Evolutionary conservation across 1,140 invertebrate genomes (phyloP).

Genomic region (Sitobion miscanthi): DNA sequence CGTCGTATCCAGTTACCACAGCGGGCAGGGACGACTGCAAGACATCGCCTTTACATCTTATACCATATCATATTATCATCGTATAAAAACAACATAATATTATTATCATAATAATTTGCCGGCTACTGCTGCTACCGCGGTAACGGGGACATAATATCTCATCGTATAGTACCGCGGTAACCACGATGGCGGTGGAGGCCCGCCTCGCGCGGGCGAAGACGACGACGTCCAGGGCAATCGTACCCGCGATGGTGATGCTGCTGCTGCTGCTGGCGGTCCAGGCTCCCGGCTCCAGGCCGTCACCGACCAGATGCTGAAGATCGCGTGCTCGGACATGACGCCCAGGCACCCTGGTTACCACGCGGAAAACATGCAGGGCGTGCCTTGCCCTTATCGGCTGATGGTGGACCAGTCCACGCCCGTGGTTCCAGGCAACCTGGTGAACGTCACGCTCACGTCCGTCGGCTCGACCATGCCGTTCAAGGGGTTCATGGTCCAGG

Average conservation of each 20-base stretch:
- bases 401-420: neutral
- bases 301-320: neutral
- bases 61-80: too few species aligned
- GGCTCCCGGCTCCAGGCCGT: neutral
- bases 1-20: too few species aligned
- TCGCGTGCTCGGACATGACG: slow-evolving; percentile 45
- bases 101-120: neutral
- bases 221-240: neutral
- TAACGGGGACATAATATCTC: neutral
- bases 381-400: neutral
- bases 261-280: neutral
- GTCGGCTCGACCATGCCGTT: neutral
- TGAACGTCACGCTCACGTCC: neutral
- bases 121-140: neutral
- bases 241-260: too few species aligned
- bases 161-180: neutral
- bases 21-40: too few species aligned
- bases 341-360: neutral
- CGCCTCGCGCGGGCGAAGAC: too few species aligned
- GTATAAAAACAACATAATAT: neutral
- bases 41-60: too few species aligned
- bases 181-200: neutral
- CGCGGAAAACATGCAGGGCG: neutral
- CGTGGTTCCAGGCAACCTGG: neutral
- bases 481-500: slow-evolving; percentile 43